Conservation (phyloP, 2,797 vertebrate species). For the Tinamus major region DNA sequence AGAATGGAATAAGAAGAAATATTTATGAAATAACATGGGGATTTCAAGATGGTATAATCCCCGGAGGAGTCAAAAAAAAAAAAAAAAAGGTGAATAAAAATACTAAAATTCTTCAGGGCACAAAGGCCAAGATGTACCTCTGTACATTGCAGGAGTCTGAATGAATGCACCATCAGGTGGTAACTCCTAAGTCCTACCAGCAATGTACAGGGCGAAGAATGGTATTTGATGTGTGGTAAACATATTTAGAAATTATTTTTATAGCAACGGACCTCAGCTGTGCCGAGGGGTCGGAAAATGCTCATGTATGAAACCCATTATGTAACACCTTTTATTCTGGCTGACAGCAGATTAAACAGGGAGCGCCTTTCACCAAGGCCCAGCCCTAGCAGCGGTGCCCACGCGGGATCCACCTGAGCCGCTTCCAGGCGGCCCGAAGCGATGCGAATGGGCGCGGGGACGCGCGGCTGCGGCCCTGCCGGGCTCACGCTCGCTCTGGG, state of each 20-base stretch:
- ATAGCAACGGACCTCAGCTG: background rate
- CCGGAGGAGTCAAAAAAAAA: background rate
- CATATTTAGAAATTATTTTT: constrained; percentile 18
- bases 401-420: no score
- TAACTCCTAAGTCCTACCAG: background rate
- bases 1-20: background rate
- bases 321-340: background rate
- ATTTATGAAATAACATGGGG: background rate
- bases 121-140: background rate
- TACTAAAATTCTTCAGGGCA: background rate
- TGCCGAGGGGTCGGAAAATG: constrained; percentile 14
- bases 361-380: background rate
- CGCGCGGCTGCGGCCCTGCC: no score
- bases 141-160: background rate
- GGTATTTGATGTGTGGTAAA: constrained; percentile 17
- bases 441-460: no score
- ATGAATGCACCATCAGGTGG: background rate
- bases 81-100: background rate
- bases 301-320: constrained; percentile 10
- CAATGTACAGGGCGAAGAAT: background rate
- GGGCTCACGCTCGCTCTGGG: no score
- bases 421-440: no score
- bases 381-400: no score
- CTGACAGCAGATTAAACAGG: background rate
- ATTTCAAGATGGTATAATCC: background rate